phyloP scores from a whole-genome alignment of 2,113 vertebrate genomes.

The Colistium nudipinnis region DNA sequence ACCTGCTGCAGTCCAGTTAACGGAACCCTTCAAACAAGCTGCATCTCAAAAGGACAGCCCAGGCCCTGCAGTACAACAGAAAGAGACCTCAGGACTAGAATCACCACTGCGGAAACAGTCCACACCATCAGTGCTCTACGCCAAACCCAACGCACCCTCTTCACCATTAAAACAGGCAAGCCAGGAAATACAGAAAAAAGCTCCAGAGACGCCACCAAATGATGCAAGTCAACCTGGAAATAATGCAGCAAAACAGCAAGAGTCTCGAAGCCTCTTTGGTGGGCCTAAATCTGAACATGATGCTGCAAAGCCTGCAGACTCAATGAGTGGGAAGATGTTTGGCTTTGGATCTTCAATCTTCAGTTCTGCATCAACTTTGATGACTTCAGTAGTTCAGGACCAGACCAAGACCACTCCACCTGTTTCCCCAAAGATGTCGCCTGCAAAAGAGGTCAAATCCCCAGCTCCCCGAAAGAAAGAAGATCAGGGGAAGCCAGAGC shows the following conservation, averaged over 20 bases:
- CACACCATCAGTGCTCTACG: slow-evolving; percentile 47
- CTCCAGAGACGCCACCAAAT: slow-evolving; percentile 55
- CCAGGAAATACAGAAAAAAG: slow-evolving; percentile 32
- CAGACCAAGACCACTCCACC: slow-evolving; percentile 70
- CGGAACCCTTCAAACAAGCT: slow-evolving; percentile 35
- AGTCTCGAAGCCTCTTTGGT: slow-evolving; percentile 81
- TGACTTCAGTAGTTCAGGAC: slow-evolving; percentile 75
- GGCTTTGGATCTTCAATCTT: slow-evolving; percentile 80
- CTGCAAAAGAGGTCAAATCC: slow-evolving; percentile 52
- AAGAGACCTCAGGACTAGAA: slow-evolving; percentile 48
- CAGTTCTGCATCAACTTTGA: slow-evolving; percentile 78
- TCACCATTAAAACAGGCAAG: slow-evolving; percentile 37
- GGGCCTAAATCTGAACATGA: slow-evolving; percentile 77
- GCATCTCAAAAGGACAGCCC: slow-evolving; percentile 21
- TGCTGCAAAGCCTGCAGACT: slow-evolving; percentile 83
- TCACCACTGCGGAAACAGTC: slow-evolving; percentile 64
- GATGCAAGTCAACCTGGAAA: slow-evolving; percentile 56
- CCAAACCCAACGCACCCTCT: slow-evolving; percentile 67
- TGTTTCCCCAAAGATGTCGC: slow-evolving; percentile 66
- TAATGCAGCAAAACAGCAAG: slow-evolving; percentile 70
- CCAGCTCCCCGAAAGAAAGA: slow-evolving; percentile 42
- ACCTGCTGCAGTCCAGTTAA: slow-evolving; percentile 26
- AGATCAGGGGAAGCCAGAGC: slow-evolving; percentile 48
- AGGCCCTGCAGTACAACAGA: slow-evolving; percentile 45
- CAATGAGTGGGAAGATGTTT: slow-evolving; percentile 87